These are phyloP conservation scores for Aporophyla nigra DNA, from an alignment of 2,888 invertebrate genomes.

Conservation along the genomic window DNA sequence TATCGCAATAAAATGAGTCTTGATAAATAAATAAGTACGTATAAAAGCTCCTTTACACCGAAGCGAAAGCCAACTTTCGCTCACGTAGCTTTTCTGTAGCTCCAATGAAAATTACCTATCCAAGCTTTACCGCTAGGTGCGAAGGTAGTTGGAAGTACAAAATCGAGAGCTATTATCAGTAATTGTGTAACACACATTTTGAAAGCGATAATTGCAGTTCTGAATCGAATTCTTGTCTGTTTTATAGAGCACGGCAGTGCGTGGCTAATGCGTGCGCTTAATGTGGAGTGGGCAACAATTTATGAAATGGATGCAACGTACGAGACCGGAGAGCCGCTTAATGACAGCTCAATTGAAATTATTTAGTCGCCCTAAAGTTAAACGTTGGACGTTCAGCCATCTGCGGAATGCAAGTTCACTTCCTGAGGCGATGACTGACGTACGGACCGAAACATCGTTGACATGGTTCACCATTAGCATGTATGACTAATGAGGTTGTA, in stretches of 20 bases:
- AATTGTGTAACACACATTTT: slow-evolving; percentile 74
- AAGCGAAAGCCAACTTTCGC: slow-evolving; percentile 66
- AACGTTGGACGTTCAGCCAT: slow-evolving; percentile 77
- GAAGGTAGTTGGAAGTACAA: slow-evolving; percentile 50
- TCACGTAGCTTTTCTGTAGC: slow-evolving; percentile 69
- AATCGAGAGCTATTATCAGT: slow-evolving; percentile 75
- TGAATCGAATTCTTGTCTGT: slow-evolving; percentile 80
- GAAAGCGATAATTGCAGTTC: slow-evolving; percentile 80
- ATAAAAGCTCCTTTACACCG: slow-evolving; percentile 47
- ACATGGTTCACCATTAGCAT: slow-evolving; percentile 70
- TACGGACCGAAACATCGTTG: slow-evolving; percentile 72
- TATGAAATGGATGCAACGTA: slow-evolving; percentile 56
- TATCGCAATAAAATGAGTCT: slow-evolving; percentile 65
- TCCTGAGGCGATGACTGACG: slow-evolving; percentile 83
- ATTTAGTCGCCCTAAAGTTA: slow-evolving; percentile 78
- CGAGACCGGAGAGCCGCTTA: slow-evolving; percentile 60
- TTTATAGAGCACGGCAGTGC: slow-evolving; percentile 70
- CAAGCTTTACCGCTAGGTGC: slow-evolving; percentile 67
- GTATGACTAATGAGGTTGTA: slow-evolving; percentile 70
- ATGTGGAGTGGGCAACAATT: slow-evolving; percentile 60
- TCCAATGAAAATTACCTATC: slow-evolving; percentile 61
- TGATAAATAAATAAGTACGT: slow-evolving; percentile 61
- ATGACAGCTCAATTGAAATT: slow-evolving; percentile 74
- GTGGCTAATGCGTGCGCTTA: slow-evolving; percentile 52
- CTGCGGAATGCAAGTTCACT: slow-evolving; percentile 85